phyloP scores from a whole-genome alignment of 2,113 vertebrate species.

The Manacus vitellinus region DNA sequence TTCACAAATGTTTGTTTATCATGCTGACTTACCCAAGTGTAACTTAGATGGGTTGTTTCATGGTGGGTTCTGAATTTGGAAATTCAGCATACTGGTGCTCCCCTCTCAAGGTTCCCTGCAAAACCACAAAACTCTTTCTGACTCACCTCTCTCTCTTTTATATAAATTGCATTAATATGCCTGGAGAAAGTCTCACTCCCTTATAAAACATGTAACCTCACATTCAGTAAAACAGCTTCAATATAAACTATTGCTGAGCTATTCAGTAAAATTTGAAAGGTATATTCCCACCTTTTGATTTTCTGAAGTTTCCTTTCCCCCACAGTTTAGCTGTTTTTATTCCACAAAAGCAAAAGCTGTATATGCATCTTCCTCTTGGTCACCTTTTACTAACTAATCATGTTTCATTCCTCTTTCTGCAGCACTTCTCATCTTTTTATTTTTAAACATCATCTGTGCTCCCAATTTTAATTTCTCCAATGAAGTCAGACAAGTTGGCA shows the following conservation, averaged over 20 bases:
- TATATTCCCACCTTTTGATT: not conserved
- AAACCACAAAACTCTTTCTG: slow-evolving; percentile 41
- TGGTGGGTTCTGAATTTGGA: slow-evolving; percentile 31
- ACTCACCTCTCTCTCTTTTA: not conserved
- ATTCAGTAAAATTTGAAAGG: not conserved
- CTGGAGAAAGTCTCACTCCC: not conserved
- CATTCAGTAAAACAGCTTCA: not conserved
- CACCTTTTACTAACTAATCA: not conserved
- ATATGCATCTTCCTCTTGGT: not conserved
- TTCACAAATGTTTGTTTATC: not conserved
- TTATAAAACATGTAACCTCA: not conserved
- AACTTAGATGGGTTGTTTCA: slow-evolving; percentile 28
- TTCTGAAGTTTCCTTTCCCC: not conserved
- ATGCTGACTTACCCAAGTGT: not conserved
- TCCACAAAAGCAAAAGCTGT: not conserved
- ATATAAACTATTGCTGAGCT: not conserved
- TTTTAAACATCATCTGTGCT: not conserved
- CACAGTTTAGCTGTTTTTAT: not conserved
- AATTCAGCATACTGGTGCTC: not conserved
- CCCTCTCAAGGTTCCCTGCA: slow-evolving; percentile 29
- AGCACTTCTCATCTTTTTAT: not conserved
- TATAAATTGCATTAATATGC: not conserved
- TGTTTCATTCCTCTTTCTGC: not conserved
- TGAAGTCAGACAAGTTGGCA: not conserved
- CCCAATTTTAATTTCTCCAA: not conserved